Evolutionary conservation across 1,140 invertebrate species (phyloP).

Genomic region (Tetramorium simillimum): DNA sequence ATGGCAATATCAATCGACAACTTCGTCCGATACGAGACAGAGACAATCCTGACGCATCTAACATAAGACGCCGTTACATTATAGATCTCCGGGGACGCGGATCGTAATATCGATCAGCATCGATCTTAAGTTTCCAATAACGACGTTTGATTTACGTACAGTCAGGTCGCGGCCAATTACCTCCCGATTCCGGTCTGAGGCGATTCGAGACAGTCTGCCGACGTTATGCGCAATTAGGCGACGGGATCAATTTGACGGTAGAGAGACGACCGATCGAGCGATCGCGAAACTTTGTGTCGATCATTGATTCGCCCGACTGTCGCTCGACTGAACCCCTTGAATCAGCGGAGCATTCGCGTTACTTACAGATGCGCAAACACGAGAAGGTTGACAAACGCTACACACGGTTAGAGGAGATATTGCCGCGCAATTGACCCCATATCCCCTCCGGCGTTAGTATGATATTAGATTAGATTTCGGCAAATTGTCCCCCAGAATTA

Average conservation of each 20-base stretch:
- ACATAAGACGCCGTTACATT: neutral
- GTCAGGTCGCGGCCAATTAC: conserved; percentile 35
- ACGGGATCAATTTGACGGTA: conserved; percentile 63
- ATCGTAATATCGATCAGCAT: conserved; percentile 26
- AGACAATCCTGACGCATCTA: conserved; percentile 17
- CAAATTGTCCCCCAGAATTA: conserved; percentile 66
- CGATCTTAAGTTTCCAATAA: conserved; percentile 36
- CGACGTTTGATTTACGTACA: conserved; percentile 27
- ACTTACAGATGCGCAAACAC: conserved; percentile 73
- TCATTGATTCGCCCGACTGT: conserved; percentile 30
- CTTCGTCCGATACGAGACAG: neutral
- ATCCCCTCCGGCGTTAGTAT: conserved; percentile 45
- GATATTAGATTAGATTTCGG: conserved; percentile 72
- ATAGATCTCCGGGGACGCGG: neutral
- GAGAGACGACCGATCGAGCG: conserved; percentile 39
- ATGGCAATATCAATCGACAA: conserved; percentile 19
- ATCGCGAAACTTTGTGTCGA: conserved; percentile 65
- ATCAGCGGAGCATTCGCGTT: conserved; percentile 53
- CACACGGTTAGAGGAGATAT: conserved; percentile 60
- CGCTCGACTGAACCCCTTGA: neutral
- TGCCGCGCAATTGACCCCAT: conserved; percentile 70
- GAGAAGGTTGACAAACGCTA: conserved; percentile 72
- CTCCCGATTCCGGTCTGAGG: conserved; percentile 8
- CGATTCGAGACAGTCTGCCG: conserved; percentile 43
- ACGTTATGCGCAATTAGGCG: conserved; percentile 42